Base-by-base conservation (phyloP, 1,140 invertebrate species). In the Drosophila truncata region DNA sequence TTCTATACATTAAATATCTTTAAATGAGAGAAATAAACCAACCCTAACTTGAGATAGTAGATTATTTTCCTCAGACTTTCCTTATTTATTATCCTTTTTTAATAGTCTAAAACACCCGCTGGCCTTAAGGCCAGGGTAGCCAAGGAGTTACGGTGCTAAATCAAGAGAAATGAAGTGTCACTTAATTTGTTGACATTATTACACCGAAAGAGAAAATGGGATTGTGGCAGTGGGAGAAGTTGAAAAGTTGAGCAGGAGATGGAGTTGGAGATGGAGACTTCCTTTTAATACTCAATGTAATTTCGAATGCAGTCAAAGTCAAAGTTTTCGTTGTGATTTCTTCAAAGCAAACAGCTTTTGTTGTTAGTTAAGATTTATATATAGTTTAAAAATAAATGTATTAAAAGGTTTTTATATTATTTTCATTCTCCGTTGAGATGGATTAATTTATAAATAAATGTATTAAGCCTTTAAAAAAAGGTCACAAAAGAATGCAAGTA, bases 101-200 rank as follows among this genome's bases (percentile, higher is more conserved):
- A 27, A 3, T 1, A n/a, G 14, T n/a, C 47, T 3, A 0, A 18
- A 18, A 29, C 10, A 18, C 44, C 35, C 44, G 14, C 0, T 4
- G 4, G 11, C 8, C 2, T 31, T n/a, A 0, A 20, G 4, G 1
- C 31, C 13, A 57, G 67, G 67, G 50, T 72, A 70, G 50, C 35
- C 20, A 58, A 25, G 66, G 66, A 71, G 50, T 70, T 44, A 42
- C 46, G 47, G 50, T 72, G 57, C 71, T 84, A 92, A 92, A 92
- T 92, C 91, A 92, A 92, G 91, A 92, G 85, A 84, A 92, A 92
- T 92, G 91, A 92, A 91, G 91, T 92, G 91, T 91, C 91, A 87
- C 85, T 92, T 92, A 92, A 92, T 92, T 92, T 92, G 91, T 87
- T 91, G 91, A 91, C 91, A 91, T 86, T 92, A 91, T 92, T 91